Percentiles rank a stretch among this genome's conserved stretches.
These are phyloP conservation scores for Tenthredo livida DNA, from an alignment of 2,888 invertebrate genomes.

Conservation along the genomic window DNA sequence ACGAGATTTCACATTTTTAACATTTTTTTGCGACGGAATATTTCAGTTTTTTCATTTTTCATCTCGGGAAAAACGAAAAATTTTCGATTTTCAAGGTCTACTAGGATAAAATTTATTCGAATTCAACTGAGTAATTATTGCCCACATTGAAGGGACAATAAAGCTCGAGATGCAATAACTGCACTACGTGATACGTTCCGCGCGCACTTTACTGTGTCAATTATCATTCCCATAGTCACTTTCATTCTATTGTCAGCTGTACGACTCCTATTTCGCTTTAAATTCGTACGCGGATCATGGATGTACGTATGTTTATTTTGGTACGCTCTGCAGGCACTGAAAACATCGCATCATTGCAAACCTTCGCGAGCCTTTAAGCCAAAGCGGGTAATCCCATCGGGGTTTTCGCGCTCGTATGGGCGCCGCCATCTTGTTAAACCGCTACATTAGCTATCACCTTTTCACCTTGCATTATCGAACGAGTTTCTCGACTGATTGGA, in stretches of 20 bases:
- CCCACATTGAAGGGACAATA: too few relatives aligned
- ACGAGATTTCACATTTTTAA: too few relatives aligned
- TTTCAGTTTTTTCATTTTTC: too few relatives aligned
- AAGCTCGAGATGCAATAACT: not conserved
- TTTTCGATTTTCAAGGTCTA: too few relatives aligned
- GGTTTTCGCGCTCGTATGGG: constrained; percentile 9
- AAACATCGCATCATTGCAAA: not conserved
- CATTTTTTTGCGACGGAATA: too few relatives aligned
- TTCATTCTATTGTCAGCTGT: not conserved
- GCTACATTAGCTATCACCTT: constrained; percentile 32
- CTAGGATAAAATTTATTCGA: too few relatives aligned
- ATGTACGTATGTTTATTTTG: not conserved
- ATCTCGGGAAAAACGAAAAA: too few relatives aligned
- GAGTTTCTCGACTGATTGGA: not conserved
- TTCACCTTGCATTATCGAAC: not conserved
- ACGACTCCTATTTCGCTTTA: not conserved
- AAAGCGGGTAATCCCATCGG: not conserved
- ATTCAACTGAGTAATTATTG: too few relatives aligned
- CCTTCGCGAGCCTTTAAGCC: not conserved
- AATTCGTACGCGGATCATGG: not conserved
- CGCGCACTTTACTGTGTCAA: not conserved
- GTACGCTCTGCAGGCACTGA: not conserved
- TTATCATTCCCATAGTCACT: not conserved
- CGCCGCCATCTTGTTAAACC: constrained; percentile 40
- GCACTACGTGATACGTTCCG: too few relatives aligned